Evolutionary conservation across 2,888 invertebrate species (phyloP).

Genomic region (Philopedon plagiatum): DNA sequence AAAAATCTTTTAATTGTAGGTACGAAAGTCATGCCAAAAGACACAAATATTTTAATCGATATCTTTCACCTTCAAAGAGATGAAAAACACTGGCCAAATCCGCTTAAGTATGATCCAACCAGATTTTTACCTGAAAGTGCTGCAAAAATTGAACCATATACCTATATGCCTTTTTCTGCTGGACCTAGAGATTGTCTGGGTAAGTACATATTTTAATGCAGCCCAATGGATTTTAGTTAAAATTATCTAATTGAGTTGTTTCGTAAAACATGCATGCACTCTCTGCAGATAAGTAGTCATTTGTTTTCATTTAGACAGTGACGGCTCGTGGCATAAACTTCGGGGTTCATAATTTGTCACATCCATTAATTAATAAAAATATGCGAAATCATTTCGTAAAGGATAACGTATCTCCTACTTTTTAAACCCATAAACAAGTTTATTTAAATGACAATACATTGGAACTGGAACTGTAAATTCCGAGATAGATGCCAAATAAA

Average conservation of each 20-base stretch:
- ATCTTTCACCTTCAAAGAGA: constrained; percentile 11
- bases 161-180: constrained; percentile 6
- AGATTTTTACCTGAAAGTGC: constrained; percentile 15
- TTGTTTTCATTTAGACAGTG: no score
- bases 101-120: constrained; percentile 6
- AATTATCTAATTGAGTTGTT: neutral
- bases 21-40: neutral
- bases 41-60: neutral
- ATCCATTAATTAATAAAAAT: no score
- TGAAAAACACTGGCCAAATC: constrained; percentile 11
- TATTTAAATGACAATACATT: no score
- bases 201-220: neutral
- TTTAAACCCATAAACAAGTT: no score
- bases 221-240: neutral
- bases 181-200: constrained; percentile 22
- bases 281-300: no score
- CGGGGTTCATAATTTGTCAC: no score
- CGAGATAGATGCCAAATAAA: no score
- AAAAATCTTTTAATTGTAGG: no score
- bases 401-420: no score
- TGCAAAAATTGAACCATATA: constrained; percentile 7
- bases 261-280: neutral
- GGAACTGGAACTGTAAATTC: no score
- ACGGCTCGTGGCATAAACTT: no score
- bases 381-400: no score